Evolutionary conservation across 2,797 vertebrate species (phyloP).

Genomic region (Syngnathus rostellatus): DNA sequence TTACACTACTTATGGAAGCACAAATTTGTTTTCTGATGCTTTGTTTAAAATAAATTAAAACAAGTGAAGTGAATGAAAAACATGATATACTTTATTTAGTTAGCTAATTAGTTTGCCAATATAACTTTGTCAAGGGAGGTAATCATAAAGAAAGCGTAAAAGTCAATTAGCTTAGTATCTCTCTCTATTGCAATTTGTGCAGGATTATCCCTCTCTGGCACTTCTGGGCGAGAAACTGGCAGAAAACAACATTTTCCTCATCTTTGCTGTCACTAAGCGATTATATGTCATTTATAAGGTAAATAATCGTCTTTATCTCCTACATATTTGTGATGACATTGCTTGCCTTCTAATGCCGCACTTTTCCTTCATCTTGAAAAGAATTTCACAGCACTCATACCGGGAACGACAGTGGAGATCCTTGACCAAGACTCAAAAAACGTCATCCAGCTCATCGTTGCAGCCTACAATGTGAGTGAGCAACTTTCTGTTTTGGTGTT

Average conservation of each 20-base stretch:
- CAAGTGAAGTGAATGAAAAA: too few species aligned
- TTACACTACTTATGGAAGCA: too few species aligned
- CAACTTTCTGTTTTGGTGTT: constrained; percentile 21
- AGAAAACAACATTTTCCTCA: constrained; percentile 94
- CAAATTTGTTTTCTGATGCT: too few species aligned
- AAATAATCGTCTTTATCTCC: background rate
- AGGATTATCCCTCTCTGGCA: constrained; percentile 96
- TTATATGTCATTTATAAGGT: constrained; percentile 96
- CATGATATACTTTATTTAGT: too few species aligned
- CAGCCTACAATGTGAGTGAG: constrained; percentile 87
- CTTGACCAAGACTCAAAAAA: constrained; percentile 93
- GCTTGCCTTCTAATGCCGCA: background rate
- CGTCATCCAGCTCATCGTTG: constrained; percentile 92
- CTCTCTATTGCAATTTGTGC: constrained; percentile 1
- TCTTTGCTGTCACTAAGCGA: constrained; percentile 89
- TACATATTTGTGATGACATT: too few species aligned
- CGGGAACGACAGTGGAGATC: constrained; percentile 94
- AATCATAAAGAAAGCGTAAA: too few species aligned
- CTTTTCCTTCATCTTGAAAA: constrained; percentile 31
- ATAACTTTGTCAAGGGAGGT: too few species aligned
- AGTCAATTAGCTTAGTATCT: background rate
- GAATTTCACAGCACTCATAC: constrained; percentile 92
- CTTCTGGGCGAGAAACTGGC: constrained; percentile 93
- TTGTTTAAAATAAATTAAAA: too few species aligned
- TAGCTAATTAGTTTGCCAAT: too few species aligned